phyloP scores from a whole-genome alignment of 2,888 invertebrate genomes.

The Nycteola revayana region DNA sequence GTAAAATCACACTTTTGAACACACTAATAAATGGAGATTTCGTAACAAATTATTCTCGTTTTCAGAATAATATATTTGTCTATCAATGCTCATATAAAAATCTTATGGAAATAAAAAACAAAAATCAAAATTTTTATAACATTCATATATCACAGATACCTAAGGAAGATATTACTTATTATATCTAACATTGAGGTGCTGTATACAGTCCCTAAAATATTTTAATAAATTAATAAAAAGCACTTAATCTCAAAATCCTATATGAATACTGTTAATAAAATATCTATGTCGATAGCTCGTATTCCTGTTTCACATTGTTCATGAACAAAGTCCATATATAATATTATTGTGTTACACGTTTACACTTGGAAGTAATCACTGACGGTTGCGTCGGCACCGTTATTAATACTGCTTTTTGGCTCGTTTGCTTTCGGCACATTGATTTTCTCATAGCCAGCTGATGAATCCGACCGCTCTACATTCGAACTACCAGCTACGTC shows the following conservation, averaged over 20 bases:
- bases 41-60: slow-evolving; percentile 38
- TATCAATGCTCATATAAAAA: slow-evolving; percentile 39
- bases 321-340: slow-evolving; percentile 22
- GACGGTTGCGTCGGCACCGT: slow-evolving; percentile 61
- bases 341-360: slow-evolving; percentile 25
- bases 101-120: slow-evolving; percentile 47
- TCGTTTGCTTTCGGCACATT: slow-evolving; percentile 58
- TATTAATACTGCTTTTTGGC: slow-evolving; percentile 68
- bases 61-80: slow-evolving; percentile 29
- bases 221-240: slow-evolving; percentile 60
- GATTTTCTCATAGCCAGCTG: slow-evolving; percentile 69
- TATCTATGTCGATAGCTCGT: slow-evolving; percentile 44
- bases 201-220: slow-evolving; percentile 51
- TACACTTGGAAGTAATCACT: slow-evolving; percentile 77
- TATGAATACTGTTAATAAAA: slow-evolving; percentile 45
- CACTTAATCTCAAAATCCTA: slow-evolving; percentile 57
- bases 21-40: slow-evolving; percentile 57
- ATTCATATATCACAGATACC: slow-evolving; percentile 77
- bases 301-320: slow-evolving; percentile 24
- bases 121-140: slow-evolving; percentile 51
- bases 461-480: slow-evolving; percentile 64
- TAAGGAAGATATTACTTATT: slow-evolving; percentile 68
- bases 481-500: slow-evolving; percentile 42
- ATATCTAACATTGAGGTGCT: slow-evolving; percentile 65
- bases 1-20: slow-evolving; percentile 47